Conservation (phyloP, 2,888 invertebrate genomes). For the Sepiola atlantica region DNA sequence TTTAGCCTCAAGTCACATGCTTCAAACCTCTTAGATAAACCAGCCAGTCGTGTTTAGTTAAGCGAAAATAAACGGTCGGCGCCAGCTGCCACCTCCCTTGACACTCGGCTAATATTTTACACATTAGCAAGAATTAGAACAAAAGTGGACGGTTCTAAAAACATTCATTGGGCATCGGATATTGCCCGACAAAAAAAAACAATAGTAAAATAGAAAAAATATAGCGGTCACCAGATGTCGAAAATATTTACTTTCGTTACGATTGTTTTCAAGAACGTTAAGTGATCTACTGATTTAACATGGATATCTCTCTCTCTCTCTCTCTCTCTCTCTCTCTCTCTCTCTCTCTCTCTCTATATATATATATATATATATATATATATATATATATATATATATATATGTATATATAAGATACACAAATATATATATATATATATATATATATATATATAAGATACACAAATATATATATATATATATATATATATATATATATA, state of each 20-base stretch:
- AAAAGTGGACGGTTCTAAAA: neutral
- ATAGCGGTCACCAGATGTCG: neutral
- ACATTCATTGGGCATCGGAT: conserved; percentile 1
- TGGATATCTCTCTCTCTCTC: no score
- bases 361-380: neutral
- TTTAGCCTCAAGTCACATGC: neutral
- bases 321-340: no score
- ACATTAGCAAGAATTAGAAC: neutral
- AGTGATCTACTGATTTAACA: neutral
- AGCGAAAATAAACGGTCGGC: neutral
- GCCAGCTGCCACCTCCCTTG: conserved; percentile 21
- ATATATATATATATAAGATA: no score
- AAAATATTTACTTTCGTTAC: neutral
- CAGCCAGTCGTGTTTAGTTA: neutral
- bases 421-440: no score
- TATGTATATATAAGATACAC: no score
- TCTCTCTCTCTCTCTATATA: neutral
- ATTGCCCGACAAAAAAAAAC: neutral
- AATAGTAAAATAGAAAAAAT: neutral
- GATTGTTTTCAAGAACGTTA: neutral
- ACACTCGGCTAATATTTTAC: neutral
- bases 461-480: no score
- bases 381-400: no score
- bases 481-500: no score
- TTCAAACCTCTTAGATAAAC: neutral